A percentile compares a stretch with the other conserved stretches of the same genome.
Conservation (phyloP, 2,797 vertebrate species). For the Eleutherodactylus coqui region DNA sequence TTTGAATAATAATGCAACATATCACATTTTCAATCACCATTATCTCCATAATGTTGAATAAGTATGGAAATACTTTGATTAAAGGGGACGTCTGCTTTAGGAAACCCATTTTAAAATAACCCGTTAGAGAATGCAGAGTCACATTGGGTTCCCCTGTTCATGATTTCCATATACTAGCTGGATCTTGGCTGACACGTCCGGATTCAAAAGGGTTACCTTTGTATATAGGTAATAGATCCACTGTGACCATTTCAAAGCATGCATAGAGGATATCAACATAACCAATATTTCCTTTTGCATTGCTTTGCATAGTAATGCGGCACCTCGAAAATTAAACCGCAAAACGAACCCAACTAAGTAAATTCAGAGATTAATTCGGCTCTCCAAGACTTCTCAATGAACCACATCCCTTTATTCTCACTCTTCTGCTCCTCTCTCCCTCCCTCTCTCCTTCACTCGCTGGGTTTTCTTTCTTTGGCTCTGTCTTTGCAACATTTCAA, state of each 20-base stretch:
- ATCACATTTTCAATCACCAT: no score
- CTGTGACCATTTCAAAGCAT: background rate
- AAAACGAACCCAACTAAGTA: constrained; percentile 12
- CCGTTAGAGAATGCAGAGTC: no score
- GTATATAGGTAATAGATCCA: background rate
- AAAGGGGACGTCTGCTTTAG: no score
- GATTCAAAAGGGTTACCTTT: background rate
- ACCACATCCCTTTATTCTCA: constrained; percentile 66
- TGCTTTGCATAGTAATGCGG: background rate
- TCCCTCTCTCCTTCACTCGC: constrained; percentile 58
- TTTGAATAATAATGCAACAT: no score
- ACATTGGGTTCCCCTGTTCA: background rate
- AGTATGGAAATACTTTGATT: no score
- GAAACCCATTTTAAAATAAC: no score
- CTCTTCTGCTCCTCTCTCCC: constrained; percentile 45
- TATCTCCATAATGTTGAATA: no score
- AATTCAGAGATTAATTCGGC: constrained; percentile 47
- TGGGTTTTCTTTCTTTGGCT: constrained; percentile 67
- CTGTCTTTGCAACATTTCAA: constrained; percentile 88
- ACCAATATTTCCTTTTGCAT: background rate
- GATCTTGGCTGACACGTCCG: background rate
- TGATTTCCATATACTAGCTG: background rate
- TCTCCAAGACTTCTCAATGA: constrained; percentile 54
- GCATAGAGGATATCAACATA: background rate
- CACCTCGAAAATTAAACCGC: constrained; percentile 26